Evolutionary conservation across 2,797 vertebrate genomes (phyloP).

Genomic region (Naso thynnoides): DNA sequence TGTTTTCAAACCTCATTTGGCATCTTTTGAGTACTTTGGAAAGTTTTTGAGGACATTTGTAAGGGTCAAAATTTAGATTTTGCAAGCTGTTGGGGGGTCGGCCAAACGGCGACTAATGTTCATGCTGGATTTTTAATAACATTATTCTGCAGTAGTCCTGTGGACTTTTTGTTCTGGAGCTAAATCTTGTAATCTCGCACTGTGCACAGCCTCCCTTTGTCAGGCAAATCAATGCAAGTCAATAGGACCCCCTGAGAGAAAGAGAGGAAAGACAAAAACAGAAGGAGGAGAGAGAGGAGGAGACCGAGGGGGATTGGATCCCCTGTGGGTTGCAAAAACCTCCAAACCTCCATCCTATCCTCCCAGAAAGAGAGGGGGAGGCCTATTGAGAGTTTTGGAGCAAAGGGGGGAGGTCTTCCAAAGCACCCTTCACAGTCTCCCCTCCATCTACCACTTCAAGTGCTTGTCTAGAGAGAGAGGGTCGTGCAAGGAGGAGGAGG

Average conservation of each 20-base stretch:
- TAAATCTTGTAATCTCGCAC: slow-evolving; percentile 75
- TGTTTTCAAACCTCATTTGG: slow-evolving; percentile 43
- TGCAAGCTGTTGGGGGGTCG: slow-evolving; percentile 20
- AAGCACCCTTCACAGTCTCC: slow-evolving; percentile 39
- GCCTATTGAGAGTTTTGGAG: slow-evolving; percentile 53
- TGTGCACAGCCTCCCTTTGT: slow-evolving; percentile 74
- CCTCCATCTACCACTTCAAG: slow-evolving; percentile 59
- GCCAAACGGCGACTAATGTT: slow-evolving; percentile 8
- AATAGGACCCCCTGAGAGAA: slow-evolving; percentile 77
- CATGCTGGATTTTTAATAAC: slow-evolving; percentile 24
- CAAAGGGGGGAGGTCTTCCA: slow-evolving; percentile 49
- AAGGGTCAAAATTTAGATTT: slow-evolving; percentile 31
- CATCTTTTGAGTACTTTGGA: slow-evolving; percentile 42
- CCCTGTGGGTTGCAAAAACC: slow-evolving; percentile 75
- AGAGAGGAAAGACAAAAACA: slow-evolving; percentile 70
- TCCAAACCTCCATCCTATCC: slow-evolving; percentile 59
- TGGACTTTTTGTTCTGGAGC: slow-evolving; percentile 63
- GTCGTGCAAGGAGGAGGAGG: slow-evolving; percentile 59
- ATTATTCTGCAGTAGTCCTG: slow-evolving; percentile 48
- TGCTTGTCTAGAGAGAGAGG: slow-evolving; percentile 45
- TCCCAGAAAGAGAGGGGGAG: slow-evolving; percentile 59
- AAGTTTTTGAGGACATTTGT: slow-evolving; percentile 53
- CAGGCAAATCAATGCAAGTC: slow-evolving; percentile 83
- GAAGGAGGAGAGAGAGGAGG: slow-evolving; percentile 68
- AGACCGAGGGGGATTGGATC: slow-evolving; percentile 63